A percentile compares a stretch with the other conserved stretches of the same genome.
Evolutionary conservation across 2,113 vertebrate genomes (phyloP).

Genomic region (Rhynchopsitta pachyrhyncha): DNA sequence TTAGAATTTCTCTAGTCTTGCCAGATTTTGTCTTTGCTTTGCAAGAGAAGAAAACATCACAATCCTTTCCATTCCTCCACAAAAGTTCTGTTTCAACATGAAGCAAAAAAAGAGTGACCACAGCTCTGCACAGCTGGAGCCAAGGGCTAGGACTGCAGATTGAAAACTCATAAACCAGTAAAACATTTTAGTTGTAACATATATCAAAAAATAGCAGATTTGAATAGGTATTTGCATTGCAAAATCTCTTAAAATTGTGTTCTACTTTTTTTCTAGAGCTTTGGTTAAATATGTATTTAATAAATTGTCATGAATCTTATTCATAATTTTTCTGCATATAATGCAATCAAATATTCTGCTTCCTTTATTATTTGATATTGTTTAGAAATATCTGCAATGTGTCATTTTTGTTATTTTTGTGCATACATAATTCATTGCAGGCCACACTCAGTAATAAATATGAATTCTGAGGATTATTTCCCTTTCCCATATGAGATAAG

Average conservation of each 20-base stretch:
- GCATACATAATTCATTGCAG: neutral
- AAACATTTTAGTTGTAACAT: neutral
- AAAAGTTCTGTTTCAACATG: neutral
- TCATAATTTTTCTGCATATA: neutral
- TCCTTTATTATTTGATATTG: neutral
- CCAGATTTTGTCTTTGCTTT: neutral
- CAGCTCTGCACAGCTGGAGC: neutral
- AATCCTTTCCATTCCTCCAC: neutral
- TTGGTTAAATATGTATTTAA: neutral
- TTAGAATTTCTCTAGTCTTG: neutral
- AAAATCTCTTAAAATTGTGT: neutral
- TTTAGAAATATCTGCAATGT: neutral
- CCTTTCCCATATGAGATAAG: neutral
- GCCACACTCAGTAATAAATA: neutral
- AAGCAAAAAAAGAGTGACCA: neutral
- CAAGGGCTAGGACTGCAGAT: neutral
- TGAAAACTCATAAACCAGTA: neutral
- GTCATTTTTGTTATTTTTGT: neutral
- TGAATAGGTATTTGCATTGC: neutral
- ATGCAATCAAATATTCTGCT: neutral
- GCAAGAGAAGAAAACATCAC: neutral
- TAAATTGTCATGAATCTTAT: neutral
- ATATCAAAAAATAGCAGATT: fast-evolving
- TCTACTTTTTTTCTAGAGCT: neutral
- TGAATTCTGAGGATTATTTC: neutral